Percentiles rank a stretch among this genome's conserved stretches.
phyloP scores from a whole-genome alignment of 2,888 invertebrate genomes.

The Eledone cirrhosa region DNA sequence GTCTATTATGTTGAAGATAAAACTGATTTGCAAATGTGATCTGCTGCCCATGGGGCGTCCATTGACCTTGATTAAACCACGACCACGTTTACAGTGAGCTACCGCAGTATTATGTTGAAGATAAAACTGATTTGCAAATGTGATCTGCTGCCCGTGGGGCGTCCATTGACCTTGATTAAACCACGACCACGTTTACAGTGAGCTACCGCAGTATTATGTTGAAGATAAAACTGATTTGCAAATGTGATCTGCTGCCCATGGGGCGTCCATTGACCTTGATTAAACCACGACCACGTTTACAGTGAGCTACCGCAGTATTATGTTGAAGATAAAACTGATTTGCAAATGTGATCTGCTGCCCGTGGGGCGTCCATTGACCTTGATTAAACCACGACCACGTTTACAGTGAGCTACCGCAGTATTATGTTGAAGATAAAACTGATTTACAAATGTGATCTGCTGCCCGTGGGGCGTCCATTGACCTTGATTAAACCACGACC shows the following conservation, averaged over 20 bases:
- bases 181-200: constrained; percentile 98
- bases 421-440: too few species aligned
- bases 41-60: constrained; percentile 96
- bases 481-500: constrained; percentile 94
- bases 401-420: constrained; percentile 99
- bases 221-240: too few species aligned
- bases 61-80: constrained; percentile 93
- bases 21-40: too few species aligned
- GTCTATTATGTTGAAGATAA: too few species aligned
- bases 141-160: too few species aligned
- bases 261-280: constrained; percentile 97
- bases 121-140: too few species aligned
- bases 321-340: too few species aligned
- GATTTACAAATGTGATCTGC: too few species aligned
- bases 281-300: constrained; percentile 94
- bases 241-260: too few species aligned
- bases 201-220: constrained; percentile 97
- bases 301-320: constrained; percentile 98
- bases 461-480: constrained; percentile 96
- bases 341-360: too few species aligned
- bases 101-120: too few species aligned
- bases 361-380: constrained; percentile 96
- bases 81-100: constrained; percentile 97
- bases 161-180: constrained; percentile 93
- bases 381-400: constrained; percentile 90